A percentile compares a stretch with the other conserved stretches of the same genome.
Conservation (phyloP, 2,888 invertebrate genomes). For the Drosophila eohydei region DNA sequence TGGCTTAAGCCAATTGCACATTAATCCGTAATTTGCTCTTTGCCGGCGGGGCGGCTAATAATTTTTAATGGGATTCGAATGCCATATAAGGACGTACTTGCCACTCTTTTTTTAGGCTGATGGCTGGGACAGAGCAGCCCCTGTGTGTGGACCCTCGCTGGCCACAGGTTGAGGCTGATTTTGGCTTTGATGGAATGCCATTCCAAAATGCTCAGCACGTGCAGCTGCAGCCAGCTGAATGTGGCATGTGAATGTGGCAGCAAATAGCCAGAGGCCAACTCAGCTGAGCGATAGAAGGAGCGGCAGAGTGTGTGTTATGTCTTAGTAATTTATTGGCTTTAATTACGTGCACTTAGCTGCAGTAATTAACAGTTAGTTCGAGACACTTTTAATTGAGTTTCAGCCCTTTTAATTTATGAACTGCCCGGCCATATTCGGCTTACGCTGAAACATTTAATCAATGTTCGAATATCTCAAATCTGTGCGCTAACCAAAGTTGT, state of each 20-base stretch:
- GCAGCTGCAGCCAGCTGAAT: conserved; percentile 36
- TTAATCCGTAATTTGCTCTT: conserved; percentile 77
- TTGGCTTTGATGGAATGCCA: conserved; percentile 66
- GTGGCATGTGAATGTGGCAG: conserved; percentile 19
- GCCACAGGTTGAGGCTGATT: conserved; percentile 16
- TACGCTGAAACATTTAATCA: conserved; percentile 75
- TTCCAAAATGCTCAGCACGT: conserved; percentile 71
- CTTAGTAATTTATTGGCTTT: conserved; percentile 69
- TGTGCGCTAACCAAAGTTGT: conserved; percentile 50
- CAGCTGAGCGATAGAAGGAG: background rate
- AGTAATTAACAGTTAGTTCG: conserved; percentile 69
- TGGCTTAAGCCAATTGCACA: conserved; percentile 57
- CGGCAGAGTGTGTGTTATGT: conserved; percentile 40
- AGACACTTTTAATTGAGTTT: conserved; percentile 76
- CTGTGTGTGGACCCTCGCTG: conserved; percentile 16
- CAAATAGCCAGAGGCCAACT: background rate
- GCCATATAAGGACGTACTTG: conserved; percentile 73
- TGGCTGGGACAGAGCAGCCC: conserved; percentile 15
- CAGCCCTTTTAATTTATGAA: conserved; percentile 76
- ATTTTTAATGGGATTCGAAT: conserved; percentile 73
- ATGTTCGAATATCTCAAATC: conserved; percentile 77
- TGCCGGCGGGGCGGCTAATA: conserved; percentile 64
- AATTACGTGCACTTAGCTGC: conserved; percentile 46
- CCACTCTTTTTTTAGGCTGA: conserved; percentile 61
- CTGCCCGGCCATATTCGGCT: conserved; percentile 70